A percentile compares a stretch with the other conserved stretches of the same genome.
phyloP scores from a whole-genome alignment of 1,140 invertebrate genomes.

The Ectropis grisescens region DNA sequence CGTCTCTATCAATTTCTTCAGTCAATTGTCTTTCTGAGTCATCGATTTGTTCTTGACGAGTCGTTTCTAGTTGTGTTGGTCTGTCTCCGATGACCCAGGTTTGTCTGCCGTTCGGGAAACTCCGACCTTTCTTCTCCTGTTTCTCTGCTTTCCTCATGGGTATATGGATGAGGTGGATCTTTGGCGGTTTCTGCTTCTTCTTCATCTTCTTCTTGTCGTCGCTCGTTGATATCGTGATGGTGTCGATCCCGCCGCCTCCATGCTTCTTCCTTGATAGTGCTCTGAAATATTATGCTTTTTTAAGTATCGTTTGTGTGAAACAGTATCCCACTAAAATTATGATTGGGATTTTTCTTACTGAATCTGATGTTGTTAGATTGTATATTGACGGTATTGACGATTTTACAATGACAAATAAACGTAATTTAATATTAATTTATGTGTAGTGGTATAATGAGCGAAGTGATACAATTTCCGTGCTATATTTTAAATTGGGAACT shows the following conservation, averaged over 20 bases:
- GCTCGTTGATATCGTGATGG: constrained; percentile 38
- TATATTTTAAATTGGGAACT: no score
- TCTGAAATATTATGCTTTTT: no score
- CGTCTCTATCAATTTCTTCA: constrained; percentile 1
- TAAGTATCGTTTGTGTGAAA: no score
- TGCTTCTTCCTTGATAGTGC: constrained; percentile 33
- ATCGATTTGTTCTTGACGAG: constrained; percentile 1
- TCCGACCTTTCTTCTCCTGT: constrained; percentile 39
- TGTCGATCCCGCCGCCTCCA: constrained; percentile 34
- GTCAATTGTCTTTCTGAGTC: background rate
- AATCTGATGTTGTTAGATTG: no score
- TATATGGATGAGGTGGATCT: constrained; percentile 42
- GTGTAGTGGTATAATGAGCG: no score
- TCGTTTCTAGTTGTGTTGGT: no score
- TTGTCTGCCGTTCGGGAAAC: constrained; percentile 19
- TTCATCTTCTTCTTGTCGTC: constrained; percentile 42
- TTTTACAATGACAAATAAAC: no score
- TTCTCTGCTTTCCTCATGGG: constrained; percentile 15
- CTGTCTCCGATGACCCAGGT: constrained; percentile 33
- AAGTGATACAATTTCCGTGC: no score
- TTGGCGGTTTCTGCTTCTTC: constrained; percentile 42
- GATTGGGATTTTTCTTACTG: no score
- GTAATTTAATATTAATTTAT: no score
- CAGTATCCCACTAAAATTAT: no score
- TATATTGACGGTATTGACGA: no score